Percentiles rank a stretch among this genome's conserved stretches.
These are phyloP conservation scores for Pagrus major DNA, from an alignment of 2,113 vertebrate species.

Conservation along the genomic window DNA sequence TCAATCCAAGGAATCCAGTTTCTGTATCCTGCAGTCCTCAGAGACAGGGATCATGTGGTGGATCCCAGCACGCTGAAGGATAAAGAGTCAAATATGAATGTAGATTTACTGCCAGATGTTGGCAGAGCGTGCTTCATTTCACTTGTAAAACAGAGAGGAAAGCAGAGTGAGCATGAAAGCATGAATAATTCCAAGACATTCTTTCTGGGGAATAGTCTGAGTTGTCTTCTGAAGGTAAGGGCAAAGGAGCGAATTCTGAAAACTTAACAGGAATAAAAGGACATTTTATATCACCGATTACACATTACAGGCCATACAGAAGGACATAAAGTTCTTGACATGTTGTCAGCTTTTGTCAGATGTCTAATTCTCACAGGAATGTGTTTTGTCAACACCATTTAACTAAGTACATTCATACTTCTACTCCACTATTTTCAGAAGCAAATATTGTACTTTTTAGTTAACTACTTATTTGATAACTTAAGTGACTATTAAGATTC, in stretches of 20 bases:
- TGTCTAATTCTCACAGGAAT: background rate
- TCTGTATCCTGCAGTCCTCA: conserved; percentile 40
- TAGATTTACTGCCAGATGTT: conserved; percentile 75
- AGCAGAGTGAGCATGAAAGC: conserved; percentile 46
- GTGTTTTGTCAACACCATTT: too few relatives aligned
- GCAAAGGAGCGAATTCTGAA: conserved; percentile 8
- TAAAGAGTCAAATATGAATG: conserved; percentile 68
- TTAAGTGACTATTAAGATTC: too few relatives aligned
- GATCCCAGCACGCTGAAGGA: conserved; percentile 57
- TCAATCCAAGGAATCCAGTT: conserved; percentile 50
- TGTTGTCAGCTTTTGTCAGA: background rate
- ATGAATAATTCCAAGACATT: conserved; percentile 64
- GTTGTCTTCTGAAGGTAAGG: conserved; percentile 50
- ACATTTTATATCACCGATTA: background rate
- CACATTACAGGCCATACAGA: background rate
- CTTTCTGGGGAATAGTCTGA: conserved; percentile 54
- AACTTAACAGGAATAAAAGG: background rate
- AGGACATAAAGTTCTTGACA: background rate
- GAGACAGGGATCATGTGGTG: conserved; percentile 48
- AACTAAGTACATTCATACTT: too few relatives aligned
- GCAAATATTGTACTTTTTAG: too few relatives aligned
- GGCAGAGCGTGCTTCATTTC: conserved; percentile 64
- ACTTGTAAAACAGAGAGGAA: conserved; percentile 66
- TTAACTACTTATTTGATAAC: too few relatives aligned
- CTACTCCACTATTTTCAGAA: too few relatives aligned